phyloP scores from a whole-genome alignment of 2,113 vertebrate genomes.

The Lasiurus cinereus region DNA sequence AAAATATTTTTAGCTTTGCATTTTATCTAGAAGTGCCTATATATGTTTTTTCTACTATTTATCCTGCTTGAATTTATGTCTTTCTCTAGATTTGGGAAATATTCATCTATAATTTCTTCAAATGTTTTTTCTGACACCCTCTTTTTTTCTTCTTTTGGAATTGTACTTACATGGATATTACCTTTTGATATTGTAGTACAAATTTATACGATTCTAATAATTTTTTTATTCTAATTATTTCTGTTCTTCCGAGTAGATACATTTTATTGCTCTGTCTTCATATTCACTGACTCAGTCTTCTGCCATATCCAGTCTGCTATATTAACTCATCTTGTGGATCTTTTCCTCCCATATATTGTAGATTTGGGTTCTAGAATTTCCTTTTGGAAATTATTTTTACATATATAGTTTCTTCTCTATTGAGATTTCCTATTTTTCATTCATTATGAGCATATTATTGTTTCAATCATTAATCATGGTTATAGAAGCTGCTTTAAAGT shows the following conservation, averaged over 20 bases:
- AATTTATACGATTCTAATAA: neutral
- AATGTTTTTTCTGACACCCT: neutral
- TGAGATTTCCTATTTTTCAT: neutral
- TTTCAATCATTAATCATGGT: neutral
- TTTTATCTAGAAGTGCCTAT: neutral
- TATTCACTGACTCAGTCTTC: neutral
- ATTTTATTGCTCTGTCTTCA: neutral
- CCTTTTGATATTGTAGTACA: neutral
- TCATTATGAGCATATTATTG: neutral
- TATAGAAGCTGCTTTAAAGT: neutral
- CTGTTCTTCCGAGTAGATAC: neutral
- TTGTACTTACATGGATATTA: neutral
- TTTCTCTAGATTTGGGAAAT: neutral
- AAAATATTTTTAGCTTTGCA: slow-evolving; percentile 2
- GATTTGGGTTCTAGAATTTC: neutral
- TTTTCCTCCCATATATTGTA: neutral
- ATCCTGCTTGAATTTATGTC: neutral
- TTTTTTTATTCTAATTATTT: slow-evolving; percentile 25
- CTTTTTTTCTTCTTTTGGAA: neutral
- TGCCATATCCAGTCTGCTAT: neutral
- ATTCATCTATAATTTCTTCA: neutral
- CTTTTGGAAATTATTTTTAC: neutral
- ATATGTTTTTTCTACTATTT: neutral
- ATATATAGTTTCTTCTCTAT: neutral
- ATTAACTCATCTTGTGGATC: neutral